Evolutionary conservation across 2,888 invertebrate species (phyloP), one percentile per base, ranked within the genome.

Genomic region (Sthenelais limicola): DNA sequence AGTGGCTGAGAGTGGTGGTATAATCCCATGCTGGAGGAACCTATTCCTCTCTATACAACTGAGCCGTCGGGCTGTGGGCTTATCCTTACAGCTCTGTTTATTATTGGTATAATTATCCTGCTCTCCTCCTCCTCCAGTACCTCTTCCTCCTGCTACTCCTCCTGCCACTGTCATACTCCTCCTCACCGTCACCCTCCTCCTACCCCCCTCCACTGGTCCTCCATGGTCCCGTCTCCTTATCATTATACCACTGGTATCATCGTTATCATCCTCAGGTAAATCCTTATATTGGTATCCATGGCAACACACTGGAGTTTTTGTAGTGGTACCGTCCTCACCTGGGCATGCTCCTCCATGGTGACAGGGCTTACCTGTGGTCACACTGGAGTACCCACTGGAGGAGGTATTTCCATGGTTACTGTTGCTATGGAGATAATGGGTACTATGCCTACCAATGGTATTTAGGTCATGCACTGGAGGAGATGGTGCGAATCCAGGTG

Each of bases 21-120:
- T n/a, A n/a, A n/a, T n/a, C n/a, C n/a, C 43, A 12, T 62, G 35
- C 38, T 62, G 24, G 24, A 62, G 62, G 38, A 62, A 62, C 38
- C 5, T 62, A 43, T 62, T 28, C 38, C 62, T 35, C 26, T 62
- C 62, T 5, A 62, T 43, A 38, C 26, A 28, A 12, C 21, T 21
- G 21, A 62, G 38, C n/a, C n/a, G n/a, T n/a, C 38, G 9, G 2
- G 15, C 38, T 21, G 62, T 12, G 35, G 33, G 62, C n/a, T 35
- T 18, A n/a, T n/a, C 3, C 62, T 35, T 7, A 15, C 24, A 24
- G 35, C 35, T 5, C 21, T 62, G 62, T 62, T 43, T 1, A 35
- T 43, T 26, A 38, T n/a, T 9, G 62, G 38, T 35, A 62, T 62
- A 12, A 43, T 62, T 21, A 24, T 9, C 12, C 38, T 38, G 24